Evolutionary conservation across 2,888 invertebrate genomes (phyloP).

Genomic region (Lobophora halterata): DNA sequence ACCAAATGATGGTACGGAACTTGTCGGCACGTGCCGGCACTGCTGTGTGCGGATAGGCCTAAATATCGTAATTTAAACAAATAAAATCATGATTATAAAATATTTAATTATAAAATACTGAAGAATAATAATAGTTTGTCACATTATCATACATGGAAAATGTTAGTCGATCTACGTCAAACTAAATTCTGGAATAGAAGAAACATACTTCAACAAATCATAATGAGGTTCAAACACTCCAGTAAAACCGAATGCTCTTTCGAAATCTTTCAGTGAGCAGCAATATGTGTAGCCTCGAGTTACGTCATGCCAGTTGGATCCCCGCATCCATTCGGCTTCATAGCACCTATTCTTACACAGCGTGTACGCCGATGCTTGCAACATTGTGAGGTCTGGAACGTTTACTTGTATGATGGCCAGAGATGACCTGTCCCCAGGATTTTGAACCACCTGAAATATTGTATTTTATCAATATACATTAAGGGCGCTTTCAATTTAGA

Average conservation of each 20-base stretch:
- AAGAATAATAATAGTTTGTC: too few relatives aligned
- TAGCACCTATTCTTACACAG: slow-evolving; percentile 50
- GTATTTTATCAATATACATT: background rate
- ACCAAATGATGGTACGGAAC: too few relatives aligned
- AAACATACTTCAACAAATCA: slow-evolving; percentile 3
- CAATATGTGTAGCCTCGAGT: slow-evolving; percentile 50
- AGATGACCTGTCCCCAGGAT: slow-evolving; percentile 35
- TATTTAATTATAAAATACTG: too few relatives aligned
- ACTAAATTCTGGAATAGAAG: background rate
- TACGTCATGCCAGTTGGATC: slow-evolving; percentile 39
- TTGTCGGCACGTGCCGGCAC: too few relatives aligned
- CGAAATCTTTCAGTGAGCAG: slow-evolving; percentile 46
- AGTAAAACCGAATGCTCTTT: slow-evolving; percentile 36
- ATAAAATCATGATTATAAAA: too few relatives aligned
- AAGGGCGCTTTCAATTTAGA: too few relatives aligned
- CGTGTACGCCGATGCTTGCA: slow-evolving; percentile 31
- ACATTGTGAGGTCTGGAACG: slow-evolving; percentile 41
- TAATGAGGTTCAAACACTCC: slow-evolving; percentile 24
- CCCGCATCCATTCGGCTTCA: slow-evolving; percentile 43
- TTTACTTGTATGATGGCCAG: slow-evolving; percentile 58
- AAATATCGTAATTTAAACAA: too few relatives aligned
- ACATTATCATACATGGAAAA: background rate
- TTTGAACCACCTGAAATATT: slow-evolving; percentile 50
- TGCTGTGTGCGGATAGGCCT: too few relatives aligned
- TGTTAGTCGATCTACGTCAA: background rate